Base-by-base conservation (phyloP, 37 sponge, comb jelly and placozoan species). In the Amphimedon queenslandica region DNA sequence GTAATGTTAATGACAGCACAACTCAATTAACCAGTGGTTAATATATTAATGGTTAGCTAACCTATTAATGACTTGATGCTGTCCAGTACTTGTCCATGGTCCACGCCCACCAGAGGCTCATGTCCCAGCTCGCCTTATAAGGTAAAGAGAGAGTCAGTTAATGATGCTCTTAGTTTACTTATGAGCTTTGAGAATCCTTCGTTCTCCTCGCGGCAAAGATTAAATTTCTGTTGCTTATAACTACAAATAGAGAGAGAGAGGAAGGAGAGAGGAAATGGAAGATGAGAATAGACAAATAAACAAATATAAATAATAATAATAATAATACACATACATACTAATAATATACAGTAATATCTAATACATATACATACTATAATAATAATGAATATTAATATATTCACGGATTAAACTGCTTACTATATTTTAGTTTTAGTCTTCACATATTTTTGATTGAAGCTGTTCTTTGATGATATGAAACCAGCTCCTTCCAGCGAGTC, bases 151-250 rank as follows among this genome's bases (percentile, higher is more conserved):
- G n/a, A n/a, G n/a, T n/a, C n/a, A n/a, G n/a, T n/a, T n/a, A n/a
- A n/a, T n/a, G n/a, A n/a, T n/a, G n/a, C n/a, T n/a, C n/a, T n/a
- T n/a, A n/a, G n/a, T n/a, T n/a, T n/a, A n/a, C 81, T 70, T 4
- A 90, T 65, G 60, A 98, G 81, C 67, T 98, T 98, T 8, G 91
- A 84, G 73, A 95, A 98, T 1, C 99, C 99, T 70, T 98, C 99
- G 42, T 72, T 92, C 88, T 98, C 99, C 80, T 98, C 99, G 4
- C 99, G 90, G 31, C 95, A 83, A 39, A 98, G 72, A 76, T 98
- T 98, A 67, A 95, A 98, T 91, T 98, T 98, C 77, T 95, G 96
- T 80, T 98, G 99, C 75, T 95, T 95, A 76, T 95, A 98, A 42
- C 93, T 93, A 63, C 23, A 8, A 1, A 67, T 55, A n/a, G n/a